These are phyloP conservation scores for Orussus abietinus DNA, from an alignment of 1,140 invertebrate species.

Conservation along the genomic window DNA sequence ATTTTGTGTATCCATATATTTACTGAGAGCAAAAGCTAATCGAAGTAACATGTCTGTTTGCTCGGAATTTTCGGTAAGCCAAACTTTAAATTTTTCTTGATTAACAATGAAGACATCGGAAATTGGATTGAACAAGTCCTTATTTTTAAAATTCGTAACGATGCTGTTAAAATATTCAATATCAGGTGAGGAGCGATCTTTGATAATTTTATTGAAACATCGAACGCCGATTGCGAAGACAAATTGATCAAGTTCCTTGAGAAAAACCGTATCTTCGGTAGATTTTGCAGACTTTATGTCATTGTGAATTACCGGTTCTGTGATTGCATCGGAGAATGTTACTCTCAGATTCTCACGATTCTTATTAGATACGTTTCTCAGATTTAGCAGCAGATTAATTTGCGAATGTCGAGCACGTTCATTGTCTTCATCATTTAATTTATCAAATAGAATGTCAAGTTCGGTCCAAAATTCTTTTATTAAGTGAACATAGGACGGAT, in stretches of 20 bases:
- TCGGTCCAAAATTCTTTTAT: conserved; percentile 56
- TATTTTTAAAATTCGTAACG: conserved; percentile 46
- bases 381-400: conserved; percentile 34
- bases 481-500: conserved; percentile 46
- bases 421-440: conserved; percentile 18
- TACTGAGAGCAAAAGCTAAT: conserved; percentile 59
- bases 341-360: conserved; percentile 37
- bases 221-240: conserved; percentile 51
- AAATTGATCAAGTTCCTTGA: conserved; percentile 48
- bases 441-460: conserved; percentile 46
- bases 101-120: conserved; percentile 47
- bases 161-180: conserved; percentile 47
- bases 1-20: conserved; percentile 47
- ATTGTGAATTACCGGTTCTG: conserved; percentile 5
- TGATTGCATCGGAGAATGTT: conserved; percentile 34
- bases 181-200: conserved; percentile 34
- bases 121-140: conserved; percentile 42
- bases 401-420: conserved; percentile 15
- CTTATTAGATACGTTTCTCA: conserved; percentile 27
- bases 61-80: conserved; percentile 47
- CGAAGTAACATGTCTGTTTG: conserved; percentile 52
- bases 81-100: conserved; percentile 48
- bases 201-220: conserved; percentile 51
- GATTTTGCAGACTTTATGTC: conserved; percentile 4
- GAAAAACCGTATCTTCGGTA: conserved; percentile 26